A percentile compares a stretch with the other conserved stretches of the same genome.
Conservation (phyloP, 2,797 vertebrate species). For the Acestrorhynchus altus region DNA sequence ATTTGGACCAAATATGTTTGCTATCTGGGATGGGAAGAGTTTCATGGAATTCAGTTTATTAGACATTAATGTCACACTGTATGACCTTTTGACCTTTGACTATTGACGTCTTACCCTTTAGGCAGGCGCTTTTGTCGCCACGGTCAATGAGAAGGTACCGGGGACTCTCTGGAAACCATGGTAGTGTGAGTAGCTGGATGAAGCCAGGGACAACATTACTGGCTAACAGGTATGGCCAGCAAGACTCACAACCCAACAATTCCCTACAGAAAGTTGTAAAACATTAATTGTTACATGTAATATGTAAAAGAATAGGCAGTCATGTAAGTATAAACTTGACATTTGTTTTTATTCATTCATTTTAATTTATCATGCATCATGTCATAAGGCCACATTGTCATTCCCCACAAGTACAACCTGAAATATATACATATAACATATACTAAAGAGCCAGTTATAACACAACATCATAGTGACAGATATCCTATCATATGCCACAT, state of each 20-base stretch:
- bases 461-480: too few species aligned
- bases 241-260: constrained; percentile 83
- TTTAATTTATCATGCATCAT: too few species aligned
- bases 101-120: constrained; percentile 74
- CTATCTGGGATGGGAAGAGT: too few species aligned
- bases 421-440: too few species aligned
- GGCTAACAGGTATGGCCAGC: constrained; percentile 88
- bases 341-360: background rate
- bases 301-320: background rate
- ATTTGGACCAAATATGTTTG: too few species aligned
- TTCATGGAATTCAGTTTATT: background rate
- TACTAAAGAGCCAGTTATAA: too few species aligned
- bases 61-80: background rate
- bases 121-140: constrained; percentile 84
- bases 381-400: too few species aligned
- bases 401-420: too few species aligned
- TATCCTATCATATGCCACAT: too few species aligned
- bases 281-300: background rate
- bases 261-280: constrained; percentile 75
- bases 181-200: constrained; percentile 86
- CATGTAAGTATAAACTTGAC: background rate
- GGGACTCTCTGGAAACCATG: constrained; percentile 92
- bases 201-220: constrained; percentile 86
- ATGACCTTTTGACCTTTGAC: too few species aligned
- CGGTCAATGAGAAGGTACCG: constrained; percentile 91